Percentiles rank a stretch among this genome's conserved stretches.
These are phyloP conservation scores for Phasianus colchicus DNA, from an alignment of 2,113 vertebrate species.

Conservation along the genomic window DNA sequence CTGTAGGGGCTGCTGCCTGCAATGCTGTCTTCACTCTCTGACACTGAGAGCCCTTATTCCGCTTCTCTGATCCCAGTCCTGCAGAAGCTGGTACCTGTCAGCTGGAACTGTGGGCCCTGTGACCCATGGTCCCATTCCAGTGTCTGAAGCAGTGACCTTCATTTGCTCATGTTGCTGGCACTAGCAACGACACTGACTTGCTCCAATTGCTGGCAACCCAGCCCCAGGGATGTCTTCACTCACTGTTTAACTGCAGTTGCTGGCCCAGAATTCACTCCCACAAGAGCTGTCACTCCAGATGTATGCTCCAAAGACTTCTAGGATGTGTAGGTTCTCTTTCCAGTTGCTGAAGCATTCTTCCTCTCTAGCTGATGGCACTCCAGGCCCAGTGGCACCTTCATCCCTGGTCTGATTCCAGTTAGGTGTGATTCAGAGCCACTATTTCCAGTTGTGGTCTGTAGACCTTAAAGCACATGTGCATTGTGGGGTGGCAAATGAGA, in stretches of 20 bases:
- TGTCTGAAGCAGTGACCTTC: not conserved
- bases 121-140: not conserved
- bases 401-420: not conserved
- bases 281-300: not conserved
- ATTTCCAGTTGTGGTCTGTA: not conserved
- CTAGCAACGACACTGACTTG: not conserved
- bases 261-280: not conserved
- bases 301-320: not conserved
- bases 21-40: not conserved
- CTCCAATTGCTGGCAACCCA: not conserved
- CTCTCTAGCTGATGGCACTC: not conserved
- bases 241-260: not conserved
- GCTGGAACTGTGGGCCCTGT: not conserved
- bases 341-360: not conserved
- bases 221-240: not conserved
- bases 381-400: not conserved
- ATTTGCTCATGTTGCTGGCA: not conserved
- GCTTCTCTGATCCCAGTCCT: not conserved
- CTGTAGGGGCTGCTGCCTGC: not conserved
- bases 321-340: not conserved
- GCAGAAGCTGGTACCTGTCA: not conserved
- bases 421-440: too few relatives aligned
- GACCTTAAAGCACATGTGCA: accelerated
- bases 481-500: accelerated
- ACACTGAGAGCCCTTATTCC: not conserved